phyloP scores from a whole-genome alignment of 2,113 vertebrate species.

The Talpa occidentalis region DNA sequence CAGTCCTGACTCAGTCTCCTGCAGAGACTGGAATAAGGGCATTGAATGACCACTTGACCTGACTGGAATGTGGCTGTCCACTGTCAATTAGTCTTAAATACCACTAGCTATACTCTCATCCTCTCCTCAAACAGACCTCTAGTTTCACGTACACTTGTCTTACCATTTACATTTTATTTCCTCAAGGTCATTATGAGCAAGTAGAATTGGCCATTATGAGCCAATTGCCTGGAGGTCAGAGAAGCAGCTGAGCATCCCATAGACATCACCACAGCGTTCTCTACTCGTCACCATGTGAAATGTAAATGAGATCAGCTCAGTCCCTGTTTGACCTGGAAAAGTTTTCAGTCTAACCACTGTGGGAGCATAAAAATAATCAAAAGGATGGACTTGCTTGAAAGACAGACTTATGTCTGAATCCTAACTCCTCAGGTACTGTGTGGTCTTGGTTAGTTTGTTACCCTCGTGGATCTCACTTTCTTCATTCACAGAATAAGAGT shows the following conservation, averaged over 20 bases:
- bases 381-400: background rate
- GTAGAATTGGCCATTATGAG: too few relatives aligned
- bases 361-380: background rate
- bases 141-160: background rate
- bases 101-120: background rate
- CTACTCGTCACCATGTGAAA: background rate
- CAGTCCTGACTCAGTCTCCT: background rate
- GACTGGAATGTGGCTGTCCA: background rate
- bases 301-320: too few relatives aligned
- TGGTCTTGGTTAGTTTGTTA: background rate
- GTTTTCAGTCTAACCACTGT: background rate
- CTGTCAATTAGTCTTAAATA: background rate
- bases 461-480: background rate
- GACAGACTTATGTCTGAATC: background rate
- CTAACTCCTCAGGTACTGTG: background rate
- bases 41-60: background rate
- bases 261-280: background rate
- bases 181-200: background rate
- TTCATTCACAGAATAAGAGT: background rate
- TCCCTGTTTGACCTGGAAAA: background rate
- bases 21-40: background rate
- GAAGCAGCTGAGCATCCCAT: background rate
- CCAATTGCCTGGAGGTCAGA: background rate
- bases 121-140: background rate
- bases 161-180: background rate